Conservation (phyloP, 2,888 invertebrate species). For the Eupithecia vulgata region DNA sequence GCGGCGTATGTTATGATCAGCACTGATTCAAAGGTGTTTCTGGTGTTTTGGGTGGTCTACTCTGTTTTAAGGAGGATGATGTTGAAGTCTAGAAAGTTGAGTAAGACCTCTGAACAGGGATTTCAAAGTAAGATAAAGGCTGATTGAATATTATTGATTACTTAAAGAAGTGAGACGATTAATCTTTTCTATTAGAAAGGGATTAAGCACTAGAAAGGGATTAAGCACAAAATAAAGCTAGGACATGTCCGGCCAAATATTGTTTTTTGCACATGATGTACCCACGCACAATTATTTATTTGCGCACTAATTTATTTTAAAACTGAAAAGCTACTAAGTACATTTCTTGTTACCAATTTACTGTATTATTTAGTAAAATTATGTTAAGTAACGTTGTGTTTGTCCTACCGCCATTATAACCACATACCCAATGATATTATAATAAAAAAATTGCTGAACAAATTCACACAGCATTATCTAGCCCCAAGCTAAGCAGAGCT, state of each 20-base stretch:
- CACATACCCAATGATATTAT: too few relatives aligned
- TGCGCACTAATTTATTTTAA: slow-evolving; percentile 1
- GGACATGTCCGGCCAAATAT: neutral
- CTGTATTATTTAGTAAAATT: neutral
- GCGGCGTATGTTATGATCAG: slow-evolving; percentile 70
- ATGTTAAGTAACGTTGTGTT: neutral
- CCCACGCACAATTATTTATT: slow-evolving; percentile 2
- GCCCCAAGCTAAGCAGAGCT: too few relatives aligned
- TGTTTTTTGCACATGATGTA: neutral
- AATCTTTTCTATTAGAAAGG: neutral
- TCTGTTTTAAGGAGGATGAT: slow-evolving; percentile 70
- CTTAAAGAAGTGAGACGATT: neutral
- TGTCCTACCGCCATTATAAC: neutral
- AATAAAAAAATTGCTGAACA: too few relatives aligned
- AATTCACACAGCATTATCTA: too few relatives aligned
- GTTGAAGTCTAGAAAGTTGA: slow-evolving; percentile 51
- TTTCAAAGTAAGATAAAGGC: slow-evolving; percentile 19
- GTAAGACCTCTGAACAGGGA: neutral
- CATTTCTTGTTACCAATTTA: neutral
- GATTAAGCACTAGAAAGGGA: too few relatives aligned
- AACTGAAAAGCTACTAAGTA: neutral
- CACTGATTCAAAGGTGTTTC: slow-evolving; percentile 70
- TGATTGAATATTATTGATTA: slow-evolving; percentile 11
- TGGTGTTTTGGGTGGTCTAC: slow-evolving; percentile 74
- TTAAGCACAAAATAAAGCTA: neutral